Percentiles rank a stretch among this genome's conserved stretches.
Conservation (phyloP, 2,888 invertebrate genomes). For the Drosophila barbarae region DNA sequence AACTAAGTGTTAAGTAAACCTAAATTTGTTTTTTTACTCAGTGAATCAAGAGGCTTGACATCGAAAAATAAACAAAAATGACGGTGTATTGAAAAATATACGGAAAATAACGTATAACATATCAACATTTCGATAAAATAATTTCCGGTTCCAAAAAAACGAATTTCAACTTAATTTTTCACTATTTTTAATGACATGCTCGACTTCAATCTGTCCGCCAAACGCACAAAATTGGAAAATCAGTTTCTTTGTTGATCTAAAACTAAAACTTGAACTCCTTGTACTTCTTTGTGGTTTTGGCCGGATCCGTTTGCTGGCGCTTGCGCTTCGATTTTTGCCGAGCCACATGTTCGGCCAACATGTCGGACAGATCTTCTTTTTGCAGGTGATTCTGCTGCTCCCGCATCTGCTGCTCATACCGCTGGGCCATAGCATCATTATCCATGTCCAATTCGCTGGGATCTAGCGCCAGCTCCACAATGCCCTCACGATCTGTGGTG, state of each 20-base stretch:
- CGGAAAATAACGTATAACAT: too few species aligned
- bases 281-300: constrained; percentile 95
- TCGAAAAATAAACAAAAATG: background rate
- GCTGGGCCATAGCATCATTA: constrained; percentile 95
- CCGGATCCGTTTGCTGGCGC: constrained; percentile 92
- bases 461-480: constrained; percentile 96
- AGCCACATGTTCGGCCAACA: constrained; percentile 99
- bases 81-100: too few species aligned
- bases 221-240: constrained; percentile 37
- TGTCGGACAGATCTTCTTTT: constrained; percentile 97
- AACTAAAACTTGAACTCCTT: constrained; percentile 97
- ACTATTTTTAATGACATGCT: constrained; percentile 37
- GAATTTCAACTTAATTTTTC: background rate
- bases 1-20: background rate
- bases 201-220: constrained; percentile 4
- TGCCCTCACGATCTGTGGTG: constrained; percentile 82
- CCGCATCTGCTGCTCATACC: constrained; percentile 97
- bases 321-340: constrained; percentile 97
- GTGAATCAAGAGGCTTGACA: background rate
- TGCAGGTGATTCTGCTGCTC: constrained; percentile 93
- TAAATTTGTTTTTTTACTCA: background rate
- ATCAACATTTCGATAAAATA: too few species aligned
- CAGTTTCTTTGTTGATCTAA: constrained; percentile 10
- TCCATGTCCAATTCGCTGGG: constrained; percentile 98
- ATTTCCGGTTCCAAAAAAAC: background rate